Base-by-base conservation (phyloP, 2,888 invertebrate species). In the Pimpla rufipes region DNA sequence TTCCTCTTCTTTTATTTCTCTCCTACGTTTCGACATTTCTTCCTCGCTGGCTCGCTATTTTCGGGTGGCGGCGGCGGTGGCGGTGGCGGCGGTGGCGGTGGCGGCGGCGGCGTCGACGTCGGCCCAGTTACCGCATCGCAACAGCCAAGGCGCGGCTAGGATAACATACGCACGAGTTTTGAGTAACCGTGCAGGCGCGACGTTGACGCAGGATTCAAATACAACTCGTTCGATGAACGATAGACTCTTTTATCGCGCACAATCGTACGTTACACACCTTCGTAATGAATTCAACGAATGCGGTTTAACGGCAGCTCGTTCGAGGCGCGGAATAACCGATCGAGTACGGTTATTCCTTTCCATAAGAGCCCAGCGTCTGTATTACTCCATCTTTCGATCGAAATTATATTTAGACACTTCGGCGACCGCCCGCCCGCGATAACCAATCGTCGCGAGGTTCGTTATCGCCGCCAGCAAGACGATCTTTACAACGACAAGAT, bases 101-200 rank as follows among this genome's bases (percentile, higher is more conserved):
- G 5, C 29, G 29, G 5, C 29, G 29, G 5, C 29, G 29, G 5
- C 29, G 29, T 2, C 5, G 29, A 29, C 11, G 23, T 8, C 47
- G 29, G 29, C 21, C 37, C 55, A 47, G 68, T 77, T 62, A 70
- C 21, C 68, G 45, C 64, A 67, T 37, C 10, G 59, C 68, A n/a
- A 68, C 47, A 35, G 75, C 18, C 18, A 23, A 73, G 40, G n/a
- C 42, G 66, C 66, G 13, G 45, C 66, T 45, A 45, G 37, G 66
- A 67, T 67, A 67, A 67, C 45, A 29, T 29, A 5, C 29, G 29
- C 29, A 5, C 29, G 23, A 18, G 42, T 66, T 66, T 40, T 21
- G 42, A 29, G 29, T 29, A 57, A 59, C 59, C 10, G 42, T 21
- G 21, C 21, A 13, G 42, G 11, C 40, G 57, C 35, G 13, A 59